Evolutionary conservation across 2,888 invertebrate genomes (phyloP).

Genomic region (Eurytoma californica): DNA sequence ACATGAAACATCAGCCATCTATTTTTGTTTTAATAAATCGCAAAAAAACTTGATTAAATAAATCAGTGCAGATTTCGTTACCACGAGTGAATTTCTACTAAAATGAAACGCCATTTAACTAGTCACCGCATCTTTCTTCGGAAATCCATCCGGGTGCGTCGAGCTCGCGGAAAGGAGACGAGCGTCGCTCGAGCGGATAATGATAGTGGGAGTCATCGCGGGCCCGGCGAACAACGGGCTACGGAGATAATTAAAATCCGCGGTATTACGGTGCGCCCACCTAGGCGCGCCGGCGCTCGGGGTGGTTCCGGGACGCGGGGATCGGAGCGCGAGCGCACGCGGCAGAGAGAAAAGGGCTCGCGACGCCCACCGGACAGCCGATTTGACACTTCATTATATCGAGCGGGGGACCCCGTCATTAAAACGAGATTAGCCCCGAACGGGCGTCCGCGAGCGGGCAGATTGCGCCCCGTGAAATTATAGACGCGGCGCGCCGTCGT

Average conservation of each 20-base stretch:
- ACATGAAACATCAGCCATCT: no score
- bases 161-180: no score
- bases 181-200: constrained; percentile 58
- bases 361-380: constrained; percentile 69
- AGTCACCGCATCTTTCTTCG: not conserved
- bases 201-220: constrained; percentile 62
- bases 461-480: constrained; percentile 37
- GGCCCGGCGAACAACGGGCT: constrained; percentile 61
- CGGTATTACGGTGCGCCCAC: constrained; percentile 10
- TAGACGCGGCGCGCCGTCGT: constrained; percentile 25
- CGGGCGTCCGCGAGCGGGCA: not conserved
- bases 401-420: constrained; percentile 72
- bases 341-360: constrained; percentile 36
- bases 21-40: no score
- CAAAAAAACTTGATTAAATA: no score
- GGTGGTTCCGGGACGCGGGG: constrained; percentile 54
- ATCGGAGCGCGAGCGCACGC: not conserved
- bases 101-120: no score
- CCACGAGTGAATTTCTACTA: no score
- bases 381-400: constrained; percentile 75
- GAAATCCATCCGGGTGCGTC: constrained; percentile 1
- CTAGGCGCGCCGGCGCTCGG: constrained; percentile 59
- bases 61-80: no score
- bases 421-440: constrained; percentile 73
- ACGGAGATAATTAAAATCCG: constrained; percentile 72